Base-by-base conservation (phyloP, 2,797 vertebrate genomes). In the Spheniscus humboldti region DNA sequence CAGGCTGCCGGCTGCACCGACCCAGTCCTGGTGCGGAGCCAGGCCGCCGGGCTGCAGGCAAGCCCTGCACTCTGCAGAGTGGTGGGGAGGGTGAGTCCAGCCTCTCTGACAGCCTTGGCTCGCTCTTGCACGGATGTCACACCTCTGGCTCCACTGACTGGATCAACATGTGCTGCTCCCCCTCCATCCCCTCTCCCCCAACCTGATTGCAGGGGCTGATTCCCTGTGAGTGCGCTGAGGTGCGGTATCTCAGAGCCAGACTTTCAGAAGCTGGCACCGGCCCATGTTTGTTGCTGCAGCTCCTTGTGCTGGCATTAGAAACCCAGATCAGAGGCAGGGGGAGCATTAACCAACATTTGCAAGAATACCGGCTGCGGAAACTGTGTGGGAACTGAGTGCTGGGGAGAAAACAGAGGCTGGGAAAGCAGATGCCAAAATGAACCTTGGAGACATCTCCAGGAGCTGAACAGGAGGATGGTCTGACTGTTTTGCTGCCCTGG, bases 341-440 rank as follows among this genome's bases (percentile, higher is more conserved):
- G 31, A 91, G 43, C 60, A 25, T 86, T 59, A 59, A 57, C 35
- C 0, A 0, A 48, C 0, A 0, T 47, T 80, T 2, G 1, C 2
- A 5, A 28, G 56, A 69, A 56, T 18, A 35, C n/a, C 0, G 0
- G 37, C 67, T 73, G n/a, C 4, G 0, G 68, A 31, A 90, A 14
- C 27, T 12, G 39, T 13, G 43, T 30, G 53, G 80, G 60, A 74
- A 35, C 4, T 10, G 73, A 86, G 25, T 0, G 0, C 1, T 1
- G 47, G 9, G 55, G 11, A 45, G 25, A 79, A 66, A 47, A 35
- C 30, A 48, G 47, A 73, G 66, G 55, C 22, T 30, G 59, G 74
- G 63, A 45, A 69, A 71, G 59, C 30, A 82, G 59, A 20, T 73
- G 59, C 52, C 45, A 31, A 11, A 52, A 33, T 15, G 50, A 69